Percentiles rank a stretch among this genome's conserved stretches.
These are phyloP conservation scores for Cepaea nemoralis DNA, from an alignment of 1,140 invertebrate genomes.

Conservation along the genomic window DNA sequence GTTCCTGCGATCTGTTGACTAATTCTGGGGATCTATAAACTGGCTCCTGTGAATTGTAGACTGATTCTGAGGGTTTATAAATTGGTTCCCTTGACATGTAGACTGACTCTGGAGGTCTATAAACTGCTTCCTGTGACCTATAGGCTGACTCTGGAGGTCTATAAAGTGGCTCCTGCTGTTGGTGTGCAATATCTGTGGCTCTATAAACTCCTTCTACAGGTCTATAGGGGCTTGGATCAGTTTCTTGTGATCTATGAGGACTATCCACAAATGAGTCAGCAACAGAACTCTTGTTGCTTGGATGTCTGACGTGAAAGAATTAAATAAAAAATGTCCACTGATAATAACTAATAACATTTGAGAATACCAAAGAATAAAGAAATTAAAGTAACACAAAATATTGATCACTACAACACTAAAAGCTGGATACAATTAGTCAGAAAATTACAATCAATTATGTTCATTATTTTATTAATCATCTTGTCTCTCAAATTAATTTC, in stretches of 20 bases:
- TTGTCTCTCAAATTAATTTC: too few relatives aligned
- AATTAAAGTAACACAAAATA: too few relatives aligned
- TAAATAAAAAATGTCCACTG: too few relatives aligned
- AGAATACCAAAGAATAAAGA: too few relatives aligned
- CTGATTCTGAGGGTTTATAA: background rate
- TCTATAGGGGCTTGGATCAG: constrained; percentile 18
- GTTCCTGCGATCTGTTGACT: background rate
- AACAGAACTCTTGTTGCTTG: background rate
- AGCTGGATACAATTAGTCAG: too few relatives aligned
- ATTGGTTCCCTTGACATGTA: background rate
- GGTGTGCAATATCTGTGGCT: too few relatives aligned
- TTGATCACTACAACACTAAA: too few relatives aligned
- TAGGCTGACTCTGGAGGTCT: background rate
- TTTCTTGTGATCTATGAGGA: background rate
- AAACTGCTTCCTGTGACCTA: background rate
- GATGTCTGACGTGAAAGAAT: background rate
- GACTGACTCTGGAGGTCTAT: background rate
- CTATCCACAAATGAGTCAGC: background rate
- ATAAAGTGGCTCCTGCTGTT: too few relatives aligned
- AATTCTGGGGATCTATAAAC: background rate
- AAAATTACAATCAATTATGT: too few relatives aligned
- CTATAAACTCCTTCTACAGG: background rate
- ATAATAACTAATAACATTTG: too few relatives aligned
- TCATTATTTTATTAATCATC: too few relatives aligned
- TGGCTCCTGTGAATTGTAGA: too few relatives aligned